phyloP scores from a whole-genome alignment of 2,113 vertebrate genomes.

The Rhombomys opimus region DNA sequence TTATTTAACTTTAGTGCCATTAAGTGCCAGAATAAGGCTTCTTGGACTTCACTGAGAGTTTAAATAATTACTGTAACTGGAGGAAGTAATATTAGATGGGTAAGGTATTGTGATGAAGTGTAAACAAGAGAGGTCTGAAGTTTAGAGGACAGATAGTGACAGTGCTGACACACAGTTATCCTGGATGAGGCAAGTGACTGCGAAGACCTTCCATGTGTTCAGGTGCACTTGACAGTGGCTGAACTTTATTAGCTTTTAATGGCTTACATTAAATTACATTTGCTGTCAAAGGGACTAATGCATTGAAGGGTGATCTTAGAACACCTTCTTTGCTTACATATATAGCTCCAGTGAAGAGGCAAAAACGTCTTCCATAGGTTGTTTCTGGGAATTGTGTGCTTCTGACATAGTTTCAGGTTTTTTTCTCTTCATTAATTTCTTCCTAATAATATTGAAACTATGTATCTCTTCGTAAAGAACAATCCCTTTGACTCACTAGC shows the following conservation, averaged over 20 bases:
- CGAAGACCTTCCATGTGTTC: slow-evolving; percentile 71
- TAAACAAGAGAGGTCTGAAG: slow-evolving; percentile 54
- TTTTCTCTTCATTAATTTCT: not conserved
- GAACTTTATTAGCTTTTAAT: slow-evolving; percentile 80
- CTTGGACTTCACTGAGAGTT: slow-evolving; percentile 59
- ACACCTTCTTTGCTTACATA: not conserved
- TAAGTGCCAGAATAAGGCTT: slow-evolving; percentile 20
- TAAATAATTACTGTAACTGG: slow-evolving; percentile 58
- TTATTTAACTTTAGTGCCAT: slow-evolving; percentile 58
- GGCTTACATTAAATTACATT: slow-evolving; percentile 79
- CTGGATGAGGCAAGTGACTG: slow-evolving; percentile 51
- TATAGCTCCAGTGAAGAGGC: not conserved
- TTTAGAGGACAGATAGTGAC: slow-evolving; percentile 74
- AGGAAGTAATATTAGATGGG: slow-evolving; percentile 48
- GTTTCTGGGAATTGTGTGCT: not conserved
- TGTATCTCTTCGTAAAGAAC: not conserved
- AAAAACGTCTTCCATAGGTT: not conserved
- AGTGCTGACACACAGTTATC: slow-evolving; percentile 53
- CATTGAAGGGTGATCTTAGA: not conserved
- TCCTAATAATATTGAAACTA: not conserved
- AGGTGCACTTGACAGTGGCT: slow-evolving; percentile 75
- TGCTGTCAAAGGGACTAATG: slow-evolving; percentile 39
- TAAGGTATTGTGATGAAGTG: slow-evolving; percentile 55
- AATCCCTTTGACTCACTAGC: not conserved
- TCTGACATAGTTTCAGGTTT: not conserved